Percentiles rank a stretch among this genome's conserved stretches.
These are phyloP conservation scores for Rhinophrynus dorsalis DNA, from an alignment of 2,797 vertebrate genomes.

Conservation along the genomic window DNA sequence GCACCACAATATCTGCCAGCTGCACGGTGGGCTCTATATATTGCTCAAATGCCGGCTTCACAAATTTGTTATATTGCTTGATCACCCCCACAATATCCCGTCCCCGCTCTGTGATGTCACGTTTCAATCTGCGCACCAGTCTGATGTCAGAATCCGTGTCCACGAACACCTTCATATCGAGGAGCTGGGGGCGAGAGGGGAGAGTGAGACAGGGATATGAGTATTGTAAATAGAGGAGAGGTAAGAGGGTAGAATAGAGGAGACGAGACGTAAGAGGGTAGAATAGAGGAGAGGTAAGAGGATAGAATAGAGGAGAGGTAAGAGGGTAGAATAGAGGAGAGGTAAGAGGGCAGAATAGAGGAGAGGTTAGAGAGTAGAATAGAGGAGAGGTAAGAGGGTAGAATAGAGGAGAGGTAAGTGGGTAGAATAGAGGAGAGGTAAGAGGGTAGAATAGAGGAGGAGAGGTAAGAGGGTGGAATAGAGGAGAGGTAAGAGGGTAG, in stretches of 20 bases:
- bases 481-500: no score
- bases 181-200: constrained; percentile 62
- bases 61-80: constrained; percentile 83
- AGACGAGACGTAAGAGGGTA: background rate
- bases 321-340: no score
- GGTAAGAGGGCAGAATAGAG: no score
- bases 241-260: no score
- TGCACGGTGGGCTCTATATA: constrained; percentile 83
- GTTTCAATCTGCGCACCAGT: constrained; percentile 76
- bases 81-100: constrained; percentile 78
- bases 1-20: constrained; percentile 80
- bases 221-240: no score
- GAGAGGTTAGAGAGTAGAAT: background rate
- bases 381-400: no score
- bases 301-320: no score
- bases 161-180: constrained; percentile 87
- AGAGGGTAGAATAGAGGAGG: no score
- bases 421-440: background rate
- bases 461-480: no score
- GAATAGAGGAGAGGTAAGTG: no score
- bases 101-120: constrained; percentile 75
- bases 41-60: constrained; percentile 82
- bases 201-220: background rate
- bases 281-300: no score
- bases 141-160: constrained; percentile 83